These are phyloP conservation scores for Nudaria mundana DNA, from an alignment of 2,888 invertebrate species.

Conservation along the genomic window DNA sequence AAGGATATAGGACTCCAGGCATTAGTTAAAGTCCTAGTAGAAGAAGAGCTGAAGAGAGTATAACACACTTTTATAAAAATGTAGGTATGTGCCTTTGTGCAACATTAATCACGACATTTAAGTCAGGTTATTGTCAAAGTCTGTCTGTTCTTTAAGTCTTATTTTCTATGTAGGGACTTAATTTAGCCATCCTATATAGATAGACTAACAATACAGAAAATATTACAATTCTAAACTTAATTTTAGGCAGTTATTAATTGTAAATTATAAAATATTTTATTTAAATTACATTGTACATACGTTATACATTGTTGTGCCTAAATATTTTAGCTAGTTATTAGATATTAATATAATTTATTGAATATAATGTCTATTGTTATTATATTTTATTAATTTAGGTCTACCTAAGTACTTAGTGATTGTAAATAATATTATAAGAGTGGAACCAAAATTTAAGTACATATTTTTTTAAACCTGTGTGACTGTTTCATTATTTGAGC, in stretches of 20 bases:
- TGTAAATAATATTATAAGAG: slow-evolving; percentile 42
- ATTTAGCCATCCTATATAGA: too few species aligned
- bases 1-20: too few species aligned
- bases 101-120: too few species aligned
- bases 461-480: slow-evolving; percentile 5
- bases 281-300: too few species aligned
- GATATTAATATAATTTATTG: slow-evolving; percentile 33
- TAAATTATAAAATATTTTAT: slow-evolving; percentile 17
- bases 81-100: too few species aligned
- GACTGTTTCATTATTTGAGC: not conserved
- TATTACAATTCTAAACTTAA: slow-evolving; percentile 8
- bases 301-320: slow-evolving; percentile 28
- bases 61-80: too few species aligned
- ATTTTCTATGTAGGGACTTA: too few species aligned
- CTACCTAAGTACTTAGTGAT: slow-evolving; percentile 10
- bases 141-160: too few species aligned
- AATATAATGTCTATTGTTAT: slow-evolving; percentile 23
- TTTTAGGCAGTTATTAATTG: too few species aligned
- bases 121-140: too few species aligned
- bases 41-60: too few species aligned
- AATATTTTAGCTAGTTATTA: slow-evolving; percentile 17
- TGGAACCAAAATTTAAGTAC: slow-evolving; percentile 43
- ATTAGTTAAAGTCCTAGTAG: too few species aligned
- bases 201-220: slow-evolving; percentile 28
- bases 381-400: slow-evolving; percentile 12